Evolutionary conservation across 1,140 invertebrate species (phyloP).

Genomic region (Adoxophyes honmai): DNA sequence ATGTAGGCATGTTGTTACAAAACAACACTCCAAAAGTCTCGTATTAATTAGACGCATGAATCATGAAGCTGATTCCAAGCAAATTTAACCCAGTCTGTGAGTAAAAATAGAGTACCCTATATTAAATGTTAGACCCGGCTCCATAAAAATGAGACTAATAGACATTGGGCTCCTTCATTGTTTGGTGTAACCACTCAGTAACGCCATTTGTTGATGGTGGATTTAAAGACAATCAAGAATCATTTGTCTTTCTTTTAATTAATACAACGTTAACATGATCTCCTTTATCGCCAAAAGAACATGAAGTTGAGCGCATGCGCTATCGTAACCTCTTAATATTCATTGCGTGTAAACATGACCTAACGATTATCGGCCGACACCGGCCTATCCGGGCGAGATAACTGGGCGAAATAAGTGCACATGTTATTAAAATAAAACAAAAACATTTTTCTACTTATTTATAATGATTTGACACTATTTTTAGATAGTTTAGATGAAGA

Average conservation of each 20-base stretch:
- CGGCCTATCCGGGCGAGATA: constrained; percentile 9
- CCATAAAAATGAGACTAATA: no score
- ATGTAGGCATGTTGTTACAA: not conserved
- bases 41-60: not conserved
- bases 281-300: not conserved
- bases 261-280: no score
- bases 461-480: not conserved
- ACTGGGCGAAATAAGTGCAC: not conserved
- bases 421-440: not conserved
- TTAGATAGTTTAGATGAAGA: no score
- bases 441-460: not conserved
- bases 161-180: no score
- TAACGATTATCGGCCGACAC: constrained; percentile 12
- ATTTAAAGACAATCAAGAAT: no score
- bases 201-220: no score
- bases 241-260: no score
- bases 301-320: not conserved
- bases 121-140: no score
- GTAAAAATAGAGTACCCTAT: not conserved
- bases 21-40: not conserved
- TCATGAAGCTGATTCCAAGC: not conserved
- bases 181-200: no score
- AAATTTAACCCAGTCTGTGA: not conserved
- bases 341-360: constrained; percentile 9
- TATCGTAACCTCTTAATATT: constrained; percentile 5